A percentile compares a stretch with the other conserved stretches of the same genome.
These are phyloP conservation scores for Myrmecobius fasciatus DNA, from an alignment of 2,113 vertebrate genomes.

Conservation along the genomic window DNA sequence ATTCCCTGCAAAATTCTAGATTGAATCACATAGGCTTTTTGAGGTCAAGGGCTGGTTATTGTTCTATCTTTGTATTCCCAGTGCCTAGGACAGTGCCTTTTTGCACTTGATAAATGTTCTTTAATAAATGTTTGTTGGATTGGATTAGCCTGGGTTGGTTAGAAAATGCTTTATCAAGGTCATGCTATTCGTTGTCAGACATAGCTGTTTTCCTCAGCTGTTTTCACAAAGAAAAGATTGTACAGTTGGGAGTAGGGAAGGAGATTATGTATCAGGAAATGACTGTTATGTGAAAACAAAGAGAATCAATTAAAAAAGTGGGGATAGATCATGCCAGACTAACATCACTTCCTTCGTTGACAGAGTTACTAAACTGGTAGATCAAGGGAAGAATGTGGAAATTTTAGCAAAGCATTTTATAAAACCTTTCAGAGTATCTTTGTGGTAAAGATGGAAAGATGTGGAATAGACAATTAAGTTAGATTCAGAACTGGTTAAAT, in stretches of 20 bases:
- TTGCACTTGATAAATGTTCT: neutral
- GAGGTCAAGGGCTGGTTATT: neutral
- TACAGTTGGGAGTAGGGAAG: neutral
- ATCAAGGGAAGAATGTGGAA: neutral
- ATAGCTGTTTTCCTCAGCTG: neutral
- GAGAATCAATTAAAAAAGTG: neutral
- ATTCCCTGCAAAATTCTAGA: neutral
- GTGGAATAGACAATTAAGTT: neutral
- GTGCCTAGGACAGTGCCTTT: neutral
- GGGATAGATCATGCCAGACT: neutral
- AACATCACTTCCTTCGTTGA: neutral
- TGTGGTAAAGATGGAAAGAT: neutral
- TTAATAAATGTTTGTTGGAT: neutral
- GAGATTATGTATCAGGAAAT: neutral
- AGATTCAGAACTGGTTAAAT: neutral
- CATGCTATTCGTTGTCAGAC: neutral
- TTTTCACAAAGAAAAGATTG: neutral
- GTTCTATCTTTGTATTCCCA: neutral
- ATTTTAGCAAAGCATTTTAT: neutral
- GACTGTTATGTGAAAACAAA: neutral
- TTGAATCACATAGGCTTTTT: neutral
- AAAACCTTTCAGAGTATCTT: neutral
- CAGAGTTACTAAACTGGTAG: neutral
- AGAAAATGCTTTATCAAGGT: neutral
- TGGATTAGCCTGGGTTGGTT: neutral